These are phyloP conservation scores for Uropetala carovei DNA, from an alignment of 2,888 invertebrate species.

Conservation along the genomic window DNA sequence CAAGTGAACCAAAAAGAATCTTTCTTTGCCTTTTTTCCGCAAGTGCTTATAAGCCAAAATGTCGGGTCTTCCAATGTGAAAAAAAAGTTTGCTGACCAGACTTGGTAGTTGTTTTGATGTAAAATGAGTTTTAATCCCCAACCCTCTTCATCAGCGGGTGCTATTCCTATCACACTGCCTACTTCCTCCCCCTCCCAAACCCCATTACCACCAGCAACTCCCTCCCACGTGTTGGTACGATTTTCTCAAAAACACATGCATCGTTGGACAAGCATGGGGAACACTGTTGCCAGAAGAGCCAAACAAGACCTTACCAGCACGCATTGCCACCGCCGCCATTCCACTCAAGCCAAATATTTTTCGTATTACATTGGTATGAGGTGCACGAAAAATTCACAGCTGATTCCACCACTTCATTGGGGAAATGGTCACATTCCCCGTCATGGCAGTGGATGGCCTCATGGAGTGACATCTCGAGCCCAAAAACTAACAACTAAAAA, in stretches of 20 bases:
- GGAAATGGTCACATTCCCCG: conserved; percentile 61
- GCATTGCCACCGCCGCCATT: conserved; percentile 60
- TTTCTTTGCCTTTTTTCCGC: conserved; percentile 58
- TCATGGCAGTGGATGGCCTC: conserved; percentile 63
- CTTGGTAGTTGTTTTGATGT: conserved; percentile 59
- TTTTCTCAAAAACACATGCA: conserved; percentile 65
- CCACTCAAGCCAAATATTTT: conserved; percentile 62
- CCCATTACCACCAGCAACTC: conserved; percentile 41
- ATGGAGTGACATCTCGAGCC: conserved; percentile 63
- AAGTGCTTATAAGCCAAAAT: conserved; percentile 63
- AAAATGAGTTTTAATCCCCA: conserved; percentile 59
- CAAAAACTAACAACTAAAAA: conserved; percentile 61
- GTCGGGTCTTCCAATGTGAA: conserved; percentile 43
- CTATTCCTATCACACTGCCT: conserved; percentile 48
- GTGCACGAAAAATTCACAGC: conserved; percentile 59
- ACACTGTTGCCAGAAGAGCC: conserved; percentile 65
- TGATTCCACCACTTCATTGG: conserved; percentile 61
- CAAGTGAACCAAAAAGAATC: conserved; percentile 65
- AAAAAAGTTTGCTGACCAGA: conserved; percentile 55
- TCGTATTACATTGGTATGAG: conserved; percentile 57
- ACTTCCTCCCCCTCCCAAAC: conserved; percentile 7
- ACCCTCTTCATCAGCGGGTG: conserved; percentile 40
- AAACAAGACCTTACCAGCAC: conserved; percentile 65
- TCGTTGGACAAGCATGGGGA: conserved; percentile 66
- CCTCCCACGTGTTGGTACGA: conserved; percentile 65